Base-by-base conservation (phyloP, 2,888 invertebrate genomes). In the Pharmacophagus antenor region DNA sequence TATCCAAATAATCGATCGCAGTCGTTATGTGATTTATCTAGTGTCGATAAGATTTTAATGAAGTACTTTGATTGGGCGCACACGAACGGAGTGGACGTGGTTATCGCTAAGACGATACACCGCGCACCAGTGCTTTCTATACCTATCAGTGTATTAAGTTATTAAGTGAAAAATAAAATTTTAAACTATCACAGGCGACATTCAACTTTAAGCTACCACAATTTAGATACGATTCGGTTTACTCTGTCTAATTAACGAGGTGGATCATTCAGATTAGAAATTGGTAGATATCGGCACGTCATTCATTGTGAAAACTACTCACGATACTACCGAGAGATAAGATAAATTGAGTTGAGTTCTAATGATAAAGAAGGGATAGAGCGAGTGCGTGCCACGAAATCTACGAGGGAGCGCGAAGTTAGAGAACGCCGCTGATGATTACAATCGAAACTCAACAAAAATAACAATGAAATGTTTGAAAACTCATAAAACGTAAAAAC, bases 1-100 rank as follows among this genome's bases (percentile, higher is more conserved):
- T 90, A 88, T 88, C 85, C 76, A 83, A 89, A 89, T 90, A 90
- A 90, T 88, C 88, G 88, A 90, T 89, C 79, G 87, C 76, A 84
- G 84, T 82, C 86, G 88, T 88, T 85, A 82, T 76, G 88, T 90
- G 89, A 90, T 90, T 90, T 90, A 90, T 90, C 89, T 89, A 85
- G 82, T 79, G 82, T 79, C 85, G 90, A 90, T 90, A 90, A 90
- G 87, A 87, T 88, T 89, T 90, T 90, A 90, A 90, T 90, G 89
- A 90, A 89, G 90, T 88, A 88, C 89, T 88, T 86, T 89, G 89
- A 89, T 89, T 89, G 88, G 88, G 87, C 77, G 83, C 84, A 77
- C 88, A 84, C 71, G 81, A 83, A 85, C 85, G 80, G 79, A 75
- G 66, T 68, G 76, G 82, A 80, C 81, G 78, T 67, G 70, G 82